A percentile compares a stretch with the other conserved stretches of the same genome.
phyloP scores from a whole-genome alignment of 2,113 vertebrate species.

The Melanerpes aurifrons region DNA sequence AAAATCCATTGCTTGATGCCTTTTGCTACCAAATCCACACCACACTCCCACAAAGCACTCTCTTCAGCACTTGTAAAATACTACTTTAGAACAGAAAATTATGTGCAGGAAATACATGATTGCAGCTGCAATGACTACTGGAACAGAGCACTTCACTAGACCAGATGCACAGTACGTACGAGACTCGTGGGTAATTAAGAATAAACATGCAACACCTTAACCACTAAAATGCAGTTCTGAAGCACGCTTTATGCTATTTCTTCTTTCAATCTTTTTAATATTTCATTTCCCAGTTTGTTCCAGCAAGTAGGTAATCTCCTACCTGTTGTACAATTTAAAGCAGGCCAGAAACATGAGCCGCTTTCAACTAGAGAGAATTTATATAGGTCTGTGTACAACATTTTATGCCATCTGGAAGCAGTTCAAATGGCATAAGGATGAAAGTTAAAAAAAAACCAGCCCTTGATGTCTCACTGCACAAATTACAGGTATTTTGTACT shows the following conservation, averaged over 20 bases:
- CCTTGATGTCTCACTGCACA: background rate
- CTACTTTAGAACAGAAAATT: background rate
- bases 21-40: background rate
- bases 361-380: background rate
- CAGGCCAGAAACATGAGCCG: background rate
- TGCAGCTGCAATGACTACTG: background rate
- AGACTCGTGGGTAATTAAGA: background rate
- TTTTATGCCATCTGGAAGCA: background rate
- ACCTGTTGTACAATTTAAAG: background rate
- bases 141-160: background rate
- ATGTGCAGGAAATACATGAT: background rate
- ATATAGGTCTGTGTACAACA: background rate
- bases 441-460: background rate
- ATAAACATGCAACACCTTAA: background rate
- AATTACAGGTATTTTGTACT: background rate
- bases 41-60: accelerated
- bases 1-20: too few species aligned
- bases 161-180: background rate
- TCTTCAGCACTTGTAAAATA: background rate
- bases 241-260: background rate
- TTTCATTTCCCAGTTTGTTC: background rate
- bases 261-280: background rate
- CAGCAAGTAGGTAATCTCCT: background rate
- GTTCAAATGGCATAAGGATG: background rate
- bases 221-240: background rate